These are phyloP conservation scores for Amphilophus citrinellus DNA, from an alignment of 2,113 vertebrate species.

Conservation along the genomic window DNA sequence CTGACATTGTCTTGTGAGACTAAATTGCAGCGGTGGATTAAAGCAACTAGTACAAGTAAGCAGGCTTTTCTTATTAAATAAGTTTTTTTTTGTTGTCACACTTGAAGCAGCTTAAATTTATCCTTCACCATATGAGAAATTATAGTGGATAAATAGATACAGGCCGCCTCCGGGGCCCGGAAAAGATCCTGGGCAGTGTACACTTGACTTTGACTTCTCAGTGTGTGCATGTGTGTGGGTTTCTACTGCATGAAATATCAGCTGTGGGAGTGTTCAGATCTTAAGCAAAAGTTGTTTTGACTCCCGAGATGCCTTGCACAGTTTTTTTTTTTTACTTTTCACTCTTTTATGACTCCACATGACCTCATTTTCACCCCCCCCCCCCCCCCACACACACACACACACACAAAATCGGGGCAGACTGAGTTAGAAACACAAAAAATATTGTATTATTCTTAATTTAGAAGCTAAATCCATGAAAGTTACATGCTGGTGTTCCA, in stretches of 20 bases:
- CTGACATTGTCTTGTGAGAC: background rate
- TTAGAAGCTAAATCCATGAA: background rate
- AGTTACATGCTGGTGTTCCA: background rate
- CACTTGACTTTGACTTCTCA: constrained; percentile 34
- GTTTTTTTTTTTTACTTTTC: background rate
- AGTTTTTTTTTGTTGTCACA: constrained; percentile 6
- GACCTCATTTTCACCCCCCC: background rate
- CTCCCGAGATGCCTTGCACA: constrained; percentile 2
- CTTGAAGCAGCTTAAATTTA: constrained; percentile 14
- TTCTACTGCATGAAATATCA: constrained; percentile 49
- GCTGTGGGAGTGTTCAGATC: constrained; percentile 54
- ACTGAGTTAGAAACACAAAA: constrained; percentile 12
- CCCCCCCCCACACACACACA: too few relatives aligned
- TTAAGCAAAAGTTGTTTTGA: constrained; percentile 42
- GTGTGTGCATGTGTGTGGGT: constrained; percentile 43
- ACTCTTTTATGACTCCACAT: background rate
- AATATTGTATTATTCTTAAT: background rate
- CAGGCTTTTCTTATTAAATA: constrained; percentile 26
- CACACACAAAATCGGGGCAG: background rate
- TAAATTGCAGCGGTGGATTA: background rate
- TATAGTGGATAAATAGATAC: constrained; percentile 48
- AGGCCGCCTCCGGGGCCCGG: constrained; percentile 50
- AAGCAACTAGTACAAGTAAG: background rate
- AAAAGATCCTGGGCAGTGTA: constrained; percentile 44
- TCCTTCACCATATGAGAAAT: constrained; percentile 41